These are phyloP conservation scores for Oncorhynchus tshawytscha DNA, from an alignment of 2,113 vertebrate species.

Conservation along the genomic window DNA sequence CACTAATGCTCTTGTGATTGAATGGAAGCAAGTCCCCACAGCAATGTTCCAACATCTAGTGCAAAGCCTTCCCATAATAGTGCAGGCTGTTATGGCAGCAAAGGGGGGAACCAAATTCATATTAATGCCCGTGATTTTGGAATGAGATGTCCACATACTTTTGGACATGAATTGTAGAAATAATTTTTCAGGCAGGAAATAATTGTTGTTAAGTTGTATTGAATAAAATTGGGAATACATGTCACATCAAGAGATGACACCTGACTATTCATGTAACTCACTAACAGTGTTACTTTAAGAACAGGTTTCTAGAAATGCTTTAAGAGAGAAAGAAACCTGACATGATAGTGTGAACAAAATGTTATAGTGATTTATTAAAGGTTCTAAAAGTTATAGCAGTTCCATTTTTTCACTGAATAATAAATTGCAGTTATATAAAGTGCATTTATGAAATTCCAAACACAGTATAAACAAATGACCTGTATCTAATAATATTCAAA, in stretches of 20 bases:
- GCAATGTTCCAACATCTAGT: no score
- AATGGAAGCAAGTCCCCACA: no score
- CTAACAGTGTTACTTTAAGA: background rate
- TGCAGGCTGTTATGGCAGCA: no score
- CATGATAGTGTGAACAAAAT: background rate
- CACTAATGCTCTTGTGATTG: no score
- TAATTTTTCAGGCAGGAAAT: no score
- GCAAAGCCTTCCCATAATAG: no score
- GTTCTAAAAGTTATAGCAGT: conserved; percentile 3
- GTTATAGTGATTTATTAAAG: background rate
- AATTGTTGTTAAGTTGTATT: no score
- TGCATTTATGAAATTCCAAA: background rate
- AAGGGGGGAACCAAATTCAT: no score
- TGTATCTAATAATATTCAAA: background rate
- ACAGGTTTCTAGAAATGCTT: background rate
- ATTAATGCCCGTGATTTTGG: no score
- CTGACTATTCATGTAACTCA: background rate
- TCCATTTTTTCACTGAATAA: conserved; percentile 12
- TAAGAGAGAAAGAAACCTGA: no score
- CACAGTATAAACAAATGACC: background rate
- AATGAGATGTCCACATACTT: no score
- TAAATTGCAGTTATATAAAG: conserved; percentile 9
- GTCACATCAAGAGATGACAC: background rate
- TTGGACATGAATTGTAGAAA: no score
- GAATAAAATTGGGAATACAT: background rate